Percentiles rank a stretch among this genome's conserved stretches.
These are phyloP conservation scores for Hemibagrus guttatus DNA, from an alignment of 2,797 vertebrate genomes.

Conservation along the genomic window DNA sequence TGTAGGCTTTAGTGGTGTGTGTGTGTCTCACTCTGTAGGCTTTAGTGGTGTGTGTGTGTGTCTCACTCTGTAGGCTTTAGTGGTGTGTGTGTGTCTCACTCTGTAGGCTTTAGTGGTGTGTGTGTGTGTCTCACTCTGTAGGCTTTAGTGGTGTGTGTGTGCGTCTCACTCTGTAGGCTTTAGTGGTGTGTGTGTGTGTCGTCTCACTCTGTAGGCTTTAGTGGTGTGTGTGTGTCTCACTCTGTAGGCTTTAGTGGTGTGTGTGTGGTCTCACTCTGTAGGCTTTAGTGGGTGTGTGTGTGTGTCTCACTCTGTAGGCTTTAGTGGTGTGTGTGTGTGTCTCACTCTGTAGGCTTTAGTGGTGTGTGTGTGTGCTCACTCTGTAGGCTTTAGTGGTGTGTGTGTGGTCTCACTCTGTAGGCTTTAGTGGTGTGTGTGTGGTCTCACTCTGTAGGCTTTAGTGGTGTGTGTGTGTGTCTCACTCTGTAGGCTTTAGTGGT, in stretches of 20 bases:
- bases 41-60: constrained; percentile 74
- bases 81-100: neutral
- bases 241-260: neutral
- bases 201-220: neutral
- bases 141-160: neutral
- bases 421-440: no score
- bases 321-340: constrained; percentile 76
- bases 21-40: constrained; percentile 84
- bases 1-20: neutral
- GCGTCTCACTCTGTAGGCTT: constrained; percentile 88
- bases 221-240: neutral
- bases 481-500: constrained; percentile 93
- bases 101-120: neutral
- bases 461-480: neutral
- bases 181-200: constrained; percentile 70
- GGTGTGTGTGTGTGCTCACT: constrained; percentile 66
- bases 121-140: neutral
- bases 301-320: constrained; percentile 85
- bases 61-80: neutral
- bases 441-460: neutral
- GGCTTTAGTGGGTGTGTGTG: constrained; percentile 77
- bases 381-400: constrained; percentile 65
- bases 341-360: no score
- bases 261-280: constrained; percentile 82
- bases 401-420: neutral